Evolutionary conservation across 2,888 invertebrate species (phyloP), one percentile per base, ranked within the genome.

Genomic region (Ennomos erosarius): DNA sequence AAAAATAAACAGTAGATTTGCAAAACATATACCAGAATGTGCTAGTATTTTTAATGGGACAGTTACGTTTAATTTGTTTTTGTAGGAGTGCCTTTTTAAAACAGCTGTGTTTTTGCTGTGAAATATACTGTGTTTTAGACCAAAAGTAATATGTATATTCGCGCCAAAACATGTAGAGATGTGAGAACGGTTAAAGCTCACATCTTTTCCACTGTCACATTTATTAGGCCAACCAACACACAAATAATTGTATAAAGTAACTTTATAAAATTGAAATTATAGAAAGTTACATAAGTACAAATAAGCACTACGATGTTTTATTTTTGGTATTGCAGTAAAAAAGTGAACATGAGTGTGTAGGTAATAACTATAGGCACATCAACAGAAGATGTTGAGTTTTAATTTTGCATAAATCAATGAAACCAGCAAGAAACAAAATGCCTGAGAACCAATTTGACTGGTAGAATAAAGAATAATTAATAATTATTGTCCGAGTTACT

Each of bases 1-100:
- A 70, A 65, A 70, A 73, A 74, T 71, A 72, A 64, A 70, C 66
- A 70, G 61, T 52, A 50, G 55, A 48, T 64, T 66, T 59, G 57
- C 46, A 61, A 68, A 66, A 59, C 62, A 55, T 48, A 48, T 54
- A 55, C 34, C 36, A 37, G 44, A 58, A 49, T 46, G 55, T 43
- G 48, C 44, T 58, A 46, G 59, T 62, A 46, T 64, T 56, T 59
- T 57, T 56, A 60, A 59, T 56, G 46, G 63, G 50, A 48, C 57
- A 58, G 63, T 63, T 57, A 53, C 48, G 53, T 59, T 63, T 40
- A 59, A 56, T 55, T 55, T 51, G 44, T 43, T 42, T 52, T 16
- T 47, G 40, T 55, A 43, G 44, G 52, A 64, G 60, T 51, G 54
- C 50, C 55, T 59, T 61, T 47, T 56, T 50, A 55, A 45, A 51